Conservation (phyloP, 1,140 invertebrate genomes). For the Microplitis mediator region DNA sequence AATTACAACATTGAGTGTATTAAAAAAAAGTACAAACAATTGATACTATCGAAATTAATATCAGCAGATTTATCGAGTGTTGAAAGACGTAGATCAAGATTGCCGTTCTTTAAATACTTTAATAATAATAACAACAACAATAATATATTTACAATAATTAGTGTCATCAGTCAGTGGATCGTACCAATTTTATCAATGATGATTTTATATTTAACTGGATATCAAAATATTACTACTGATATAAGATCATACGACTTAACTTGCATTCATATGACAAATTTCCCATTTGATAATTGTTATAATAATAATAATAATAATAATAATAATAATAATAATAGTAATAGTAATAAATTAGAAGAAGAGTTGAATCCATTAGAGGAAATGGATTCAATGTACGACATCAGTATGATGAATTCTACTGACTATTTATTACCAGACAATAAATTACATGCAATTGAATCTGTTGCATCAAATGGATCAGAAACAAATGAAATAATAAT, state of each 20-base stretch:
- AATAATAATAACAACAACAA: background rate
- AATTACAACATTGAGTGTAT: constrained; percentile 12
- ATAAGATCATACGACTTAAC: constrained; percentile 6
- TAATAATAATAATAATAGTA: background rate
- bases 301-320: background rate
- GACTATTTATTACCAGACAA: background rate
- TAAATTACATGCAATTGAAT: constrained; percentile 2
- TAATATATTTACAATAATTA: constrained; percentile 8
- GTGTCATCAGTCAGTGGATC: constrained; percentile 30
- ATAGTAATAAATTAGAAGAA: background rate
- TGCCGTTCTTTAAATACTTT: background rate
- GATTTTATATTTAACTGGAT: constrained; percentile 15
- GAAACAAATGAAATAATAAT: constrained; percentile 20
- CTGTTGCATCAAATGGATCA: constrained; percentile 10
- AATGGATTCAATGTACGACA: too few relatives aligned
- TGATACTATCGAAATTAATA: background rate
- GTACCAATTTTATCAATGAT: constrained; percentile 22
- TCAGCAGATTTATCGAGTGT: background rate
- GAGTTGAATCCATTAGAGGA: too few relatives aligned
- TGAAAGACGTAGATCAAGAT: background rate
- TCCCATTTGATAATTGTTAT: constrained; percentile 31
- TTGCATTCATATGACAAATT: constrained; percentile 27
- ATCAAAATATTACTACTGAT: background rate
- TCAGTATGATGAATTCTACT: background rate
- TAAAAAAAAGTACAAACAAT: constrained; percentile 3